These are phyloP conservation scores for Melanostoma mellinum DNA, from an alignment of 2,888 invertebrate species.

Conservation along the genomic window DNA sequence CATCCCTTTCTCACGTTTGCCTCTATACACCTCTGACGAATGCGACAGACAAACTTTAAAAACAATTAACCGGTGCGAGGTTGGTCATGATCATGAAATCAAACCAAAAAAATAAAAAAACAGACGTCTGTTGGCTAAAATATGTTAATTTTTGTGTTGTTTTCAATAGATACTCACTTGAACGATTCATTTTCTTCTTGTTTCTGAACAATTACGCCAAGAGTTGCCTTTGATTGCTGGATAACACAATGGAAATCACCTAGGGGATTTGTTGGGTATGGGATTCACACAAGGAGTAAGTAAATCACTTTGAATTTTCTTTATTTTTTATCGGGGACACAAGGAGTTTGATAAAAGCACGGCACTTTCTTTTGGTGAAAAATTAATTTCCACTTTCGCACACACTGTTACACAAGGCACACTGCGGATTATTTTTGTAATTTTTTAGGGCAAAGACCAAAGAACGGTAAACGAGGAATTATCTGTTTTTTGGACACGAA, in stretches of 20 bases:
- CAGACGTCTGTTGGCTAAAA: not conserved
- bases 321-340: conserved; percentile 21
- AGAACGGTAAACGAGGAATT: conserved; percentile 40
- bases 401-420: conserved; percentile 56
- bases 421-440: conserved; percentile 24
- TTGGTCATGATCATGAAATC: conserved; percentile 14
- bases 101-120: conserved; percentile 8
- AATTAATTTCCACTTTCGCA: conserved; percentile 13
- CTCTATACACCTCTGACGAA: conserved; percentile 16
- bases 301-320: conserved; percentile 15
- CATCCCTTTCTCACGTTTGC: conserved; percentile 62
- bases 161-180: conserved; percentile 53
- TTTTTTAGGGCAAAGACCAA: conserved; percentile 1
- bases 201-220: not conserved
- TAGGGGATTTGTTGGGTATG: not conserved
- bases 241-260: conserved; percentile 14
- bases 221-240: not conserved
- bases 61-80: conserved; percentile 65
- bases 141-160: conserved; percentile 2
- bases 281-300: conserved; percentile 3
- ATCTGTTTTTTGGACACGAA: conserved; percentile 22
- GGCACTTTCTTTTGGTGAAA: conserved; percentile 29
- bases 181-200: conserved; percentile 62
- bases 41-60: conserved; percentile 70
- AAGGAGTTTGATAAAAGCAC: not conserved